Evolutionary conservation across 1,140 invertebrate species (phyloP), one percentile per base, ranked within the genome.

Genomic region (Hylyphantes graminicola): DNA sequence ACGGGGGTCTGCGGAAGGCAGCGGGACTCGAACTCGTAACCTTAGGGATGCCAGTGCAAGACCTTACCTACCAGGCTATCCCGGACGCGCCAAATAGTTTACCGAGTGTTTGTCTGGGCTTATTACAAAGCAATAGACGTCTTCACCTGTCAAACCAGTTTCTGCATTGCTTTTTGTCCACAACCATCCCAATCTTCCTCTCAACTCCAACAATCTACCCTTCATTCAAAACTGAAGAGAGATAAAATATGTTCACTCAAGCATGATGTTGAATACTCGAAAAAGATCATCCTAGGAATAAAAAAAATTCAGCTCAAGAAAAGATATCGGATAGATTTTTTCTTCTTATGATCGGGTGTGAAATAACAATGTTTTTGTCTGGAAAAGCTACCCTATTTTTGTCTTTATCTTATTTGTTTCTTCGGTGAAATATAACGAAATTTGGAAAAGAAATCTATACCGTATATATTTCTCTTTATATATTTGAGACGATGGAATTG

Each of bases 321-420:
- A 70, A 70, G 7, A 54, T 70, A 70, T 70, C 15, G 72, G 57
- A 67, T 67, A 78, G 67, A 78, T 35, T 65, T 78, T 53, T 51
- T n/a, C n/a, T 35, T 35, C 35, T 35, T 35, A 35, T 61, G 67
- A 78, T 78, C 67, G 76, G 50, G 76, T 64, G 76, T 78, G 53
- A 78, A 78, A 64, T 78, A 78, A 78, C 76, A 55, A 78, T 78
- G 76, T 78, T 78, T 78, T 65, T 78, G 76, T 67, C 19, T 12
- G 50, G 35, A 55, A 11, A 78, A 67, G 54, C 35, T 35, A 67
- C 19, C 65, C 19, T 67, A 50, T 78, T 67, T 64, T 63, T 13
- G 12, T n/a, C 7, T 59, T n/a, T 59, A 13, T 59, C 57, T n/a
- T 13, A 59, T 59, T n/a, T n/a, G 12, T 7, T 10, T 17, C 57